Evolutionary conservation across 1,140 invertebrate genomes (phyloP), one percentile per base, ranked within the genome.

Genomic region (Calosoma granatense): DNA sequence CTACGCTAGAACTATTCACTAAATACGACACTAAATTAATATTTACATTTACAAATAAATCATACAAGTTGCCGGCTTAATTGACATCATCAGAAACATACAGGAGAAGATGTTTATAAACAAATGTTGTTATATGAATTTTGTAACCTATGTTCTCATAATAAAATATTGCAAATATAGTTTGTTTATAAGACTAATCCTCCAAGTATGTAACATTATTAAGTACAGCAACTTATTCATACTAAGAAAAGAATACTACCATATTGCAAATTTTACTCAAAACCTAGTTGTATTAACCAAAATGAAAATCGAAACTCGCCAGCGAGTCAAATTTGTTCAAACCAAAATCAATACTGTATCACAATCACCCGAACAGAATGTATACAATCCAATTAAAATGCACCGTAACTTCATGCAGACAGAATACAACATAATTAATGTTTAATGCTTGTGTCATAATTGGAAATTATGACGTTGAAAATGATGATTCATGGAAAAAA

Each of bases 91-190:
- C 3, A 4, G 9, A 47, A 22, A 64, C 63, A 59, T 64, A 60
- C 63, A 61, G 63, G 58, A 64, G 63, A 64, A 64, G 63, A 61
- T 60, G 61, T 51, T 54, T 51, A 47, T 47, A 47, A 47, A 47
- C 17, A 47, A 47, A 11, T 12, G 4, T 47, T 12, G 17, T 11
- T 30, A 6, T 30, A 30, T 30, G n/a, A n/a, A n/a, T n/a, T n/a
- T n/a, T n/a, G n/a, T 30, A 6, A 30, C 14, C 4, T 30, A 6
- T 30, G 14, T 30, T 30, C 14, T 6, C 4, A 4, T 14, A 30
- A 30, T 4, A 30, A 30, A 30, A 30, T 14, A 30, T 30, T 30
- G 6, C 19, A 51, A 15, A 9, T n/a, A n/a, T n/a, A n/a, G n/a
- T n/a, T n/a, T n/a, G n/a, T 53, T 57, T 52, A 15, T 59, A 58